Evolutionary conservation across 2,113 vertebrate genomes (phyloP).

Genomic region (Perognathus longimembris): DNA sequence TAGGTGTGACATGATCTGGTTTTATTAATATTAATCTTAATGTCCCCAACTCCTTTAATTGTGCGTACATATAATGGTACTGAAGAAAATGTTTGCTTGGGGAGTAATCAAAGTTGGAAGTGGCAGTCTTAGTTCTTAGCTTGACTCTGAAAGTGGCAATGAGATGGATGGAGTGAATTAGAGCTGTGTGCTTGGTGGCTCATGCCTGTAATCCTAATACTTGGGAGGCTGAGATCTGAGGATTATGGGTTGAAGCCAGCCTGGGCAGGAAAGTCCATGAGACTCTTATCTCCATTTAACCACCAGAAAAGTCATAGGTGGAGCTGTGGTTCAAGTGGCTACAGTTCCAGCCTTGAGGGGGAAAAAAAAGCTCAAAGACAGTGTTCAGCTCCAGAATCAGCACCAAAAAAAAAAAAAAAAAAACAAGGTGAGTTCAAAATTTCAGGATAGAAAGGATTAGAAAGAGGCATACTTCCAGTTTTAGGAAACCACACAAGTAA

Average conservation of each 20-base stretch:
- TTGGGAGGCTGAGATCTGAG: neutral
- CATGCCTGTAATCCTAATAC: neutral
- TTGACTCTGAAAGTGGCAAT: constrained; percentile 19
- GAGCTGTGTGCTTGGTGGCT: neutral
- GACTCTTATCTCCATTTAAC: neutral
- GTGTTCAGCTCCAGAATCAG: too few species aligned
- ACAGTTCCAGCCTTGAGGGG: too few species aligned
- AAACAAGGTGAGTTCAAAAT: too few species aligned
- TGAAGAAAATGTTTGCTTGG: neutral
- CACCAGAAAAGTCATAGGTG: too few species aligned
- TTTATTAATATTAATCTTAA: neutral
- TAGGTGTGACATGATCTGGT: constrained; percentile 17
- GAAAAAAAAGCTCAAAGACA: too few species aligned
- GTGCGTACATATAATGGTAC: neutral
- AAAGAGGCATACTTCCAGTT: too few species aligned
- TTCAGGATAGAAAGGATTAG: too few species aligned
- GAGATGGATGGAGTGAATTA: neutral
- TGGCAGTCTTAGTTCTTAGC: neutral
- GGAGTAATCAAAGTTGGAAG: neutral
- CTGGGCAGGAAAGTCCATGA: neutral
- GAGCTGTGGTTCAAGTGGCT: too few species aligned
- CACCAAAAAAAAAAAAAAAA: too few species aligned
- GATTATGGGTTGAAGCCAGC: too few species aligned
- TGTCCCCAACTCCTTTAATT: constrained; percentile 29
- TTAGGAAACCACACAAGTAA: too few species aligned